These are phyloP conservation scores for Mylabris sibirica DNA, from an alignment of 2,888 invertebrate genomes.

Conservation along the genomic window DNA sequence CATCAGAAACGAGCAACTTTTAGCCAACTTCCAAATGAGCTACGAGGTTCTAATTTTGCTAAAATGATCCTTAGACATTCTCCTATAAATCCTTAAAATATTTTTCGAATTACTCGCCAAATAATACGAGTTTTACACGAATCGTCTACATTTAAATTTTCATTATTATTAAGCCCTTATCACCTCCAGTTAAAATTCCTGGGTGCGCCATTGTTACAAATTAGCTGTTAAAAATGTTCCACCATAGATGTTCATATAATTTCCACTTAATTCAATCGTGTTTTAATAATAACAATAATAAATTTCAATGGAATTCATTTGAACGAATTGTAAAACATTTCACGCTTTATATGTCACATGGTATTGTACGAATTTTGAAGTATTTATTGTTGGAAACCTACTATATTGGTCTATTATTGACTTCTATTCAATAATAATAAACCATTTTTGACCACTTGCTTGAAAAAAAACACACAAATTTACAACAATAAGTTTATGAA, in stretches of 20 bases:
- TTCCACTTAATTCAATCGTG: neutral
- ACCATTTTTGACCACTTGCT: conserved; percentile 7
- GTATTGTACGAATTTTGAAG: conserved; percentile 25
- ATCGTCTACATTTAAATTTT: no score
- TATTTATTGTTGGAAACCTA: conserved; percentile 27
- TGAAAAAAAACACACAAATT: conserved; percentile 6
- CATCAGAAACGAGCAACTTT: no score
- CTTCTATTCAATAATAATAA: conserved; percentile 22
- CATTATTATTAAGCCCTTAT: no score
- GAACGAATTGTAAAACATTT: conserved; percentile 17
- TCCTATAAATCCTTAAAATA: no score
- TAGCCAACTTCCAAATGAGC: no score
- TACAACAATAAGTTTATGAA: neutral
- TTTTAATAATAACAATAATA: neutral
- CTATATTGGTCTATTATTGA: conserved; percentile 30
- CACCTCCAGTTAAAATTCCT: no score
- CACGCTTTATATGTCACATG: conserved; percentile 25
- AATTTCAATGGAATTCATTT: neutral
- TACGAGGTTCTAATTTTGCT: no score
- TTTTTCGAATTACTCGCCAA: no score
- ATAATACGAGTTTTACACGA: no score
- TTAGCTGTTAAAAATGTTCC: neutral
- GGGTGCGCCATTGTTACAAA: no score
- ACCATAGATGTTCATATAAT: no score
- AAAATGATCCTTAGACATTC: no score